Evolutionary conservation across 1,140 invertebrate genomes (phyloP), one percentile per base, ranked within the genome.

Genomic region (Cydia splendana): DNA sequence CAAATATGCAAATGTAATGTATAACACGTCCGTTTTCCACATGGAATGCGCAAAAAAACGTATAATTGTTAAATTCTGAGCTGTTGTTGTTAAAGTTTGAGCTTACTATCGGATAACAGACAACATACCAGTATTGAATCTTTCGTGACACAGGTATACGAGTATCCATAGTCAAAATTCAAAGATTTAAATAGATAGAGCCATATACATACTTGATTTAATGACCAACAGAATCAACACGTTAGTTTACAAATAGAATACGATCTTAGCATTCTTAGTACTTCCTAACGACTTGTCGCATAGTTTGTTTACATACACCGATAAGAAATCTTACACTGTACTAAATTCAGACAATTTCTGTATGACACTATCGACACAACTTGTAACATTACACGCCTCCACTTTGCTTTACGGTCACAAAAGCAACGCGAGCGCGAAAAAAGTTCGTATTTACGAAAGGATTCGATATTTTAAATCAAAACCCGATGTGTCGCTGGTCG

Each of bases 401-500:
- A 77, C 76, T 48, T n/a, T 34, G 71, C 76, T 77, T 77, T 77
- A 53, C 34, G 5, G 34, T 77, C 73, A 75, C 78, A 89, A 92
- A 91, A 92, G 90, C 80, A 85, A 82, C 79, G 84, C 75, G 87
- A 42, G 34, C 89, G 86, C 84, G 83, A 77, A 75, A 53, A 78
- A 80, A 76, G 6, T 82, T 80, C 75, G 82, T 76, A 65, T 79
- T 85, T 84, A 48, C 76, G 77, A 82, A 80, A 78, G 80, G 15
- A 71, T 71, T 71, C 67, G 67, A 45, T 45, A 71, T 78, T 76
- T 79, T 78, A 81, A 81, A 83, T 82, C 57, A 76, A 77, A 79
- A 78, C 78, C 79, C 84, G 83, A 85, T 85, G 87, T 87, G 86
- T 86, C 84, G 80, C 82, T 81, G 81, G 82, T 88, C 86, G 88